These are phyloP conservation scores for Acleris holmiana DNA, from an alignment of 2,888 invertebrate genomes.

Conservation along the genomic window DNA sequence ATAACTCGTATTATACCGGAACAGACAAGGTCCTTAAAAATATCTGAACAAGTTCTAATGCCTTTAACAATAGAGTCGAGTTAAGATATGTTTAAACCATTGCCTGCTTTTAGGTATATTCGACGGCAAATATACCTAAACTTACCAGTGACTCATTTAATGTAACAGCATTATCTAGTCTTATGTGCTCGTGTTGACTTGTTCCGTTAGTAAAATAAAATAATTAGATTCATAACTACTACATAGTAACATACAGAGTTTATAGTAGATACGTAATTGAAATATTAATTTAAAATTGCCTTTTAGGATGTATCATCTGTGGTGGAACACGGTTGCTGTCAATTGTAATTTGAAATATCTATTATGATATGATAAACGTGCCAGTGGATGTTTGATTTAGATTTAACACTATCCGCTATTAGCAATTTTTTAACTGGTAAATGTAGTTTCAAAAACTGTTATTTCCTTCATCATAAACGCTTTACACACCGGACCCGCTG, in stretches of 20 bases:
- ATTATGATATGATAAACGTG: constrained; percentile 13
- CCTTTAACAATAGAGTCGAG: no score
- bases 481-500: no score
- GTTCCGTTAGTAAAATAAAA: constrained; percentile 21
- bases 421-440: constrained; percentile 6
- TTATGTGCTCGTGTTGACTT: constrained; percentile 15
- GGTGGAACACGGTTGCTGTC: constrained; percentile 38
- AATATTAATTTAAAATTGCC: constrained; percentile 53
- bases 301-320: constrained; percentile 50
- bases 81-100: no score
- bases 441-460: constrained; percentile 1
- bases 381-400: constrained; percentile 10
- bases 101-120: no score
- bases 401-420: constrained; percentile 2
- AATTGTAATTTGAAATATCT: constrained; percentile 29
- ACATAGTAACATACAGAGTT: constrained; percentile 37
- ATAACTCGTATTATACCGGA: no score
- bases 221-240: constrained; percentile 23
- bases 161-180: background rate
- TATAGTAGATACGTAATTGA: constrained; percentile 38
- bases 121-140: background rate
- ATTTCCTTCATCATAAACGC: background rate
- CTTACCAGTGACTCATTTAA: background rate
- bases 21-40: no score
- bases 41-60: no score